These are phyloP conservation scores for Zelostemma sp. DNA, from an alignment of 1,140 invertebrate species.

Conservation along the genomic window DNA sequence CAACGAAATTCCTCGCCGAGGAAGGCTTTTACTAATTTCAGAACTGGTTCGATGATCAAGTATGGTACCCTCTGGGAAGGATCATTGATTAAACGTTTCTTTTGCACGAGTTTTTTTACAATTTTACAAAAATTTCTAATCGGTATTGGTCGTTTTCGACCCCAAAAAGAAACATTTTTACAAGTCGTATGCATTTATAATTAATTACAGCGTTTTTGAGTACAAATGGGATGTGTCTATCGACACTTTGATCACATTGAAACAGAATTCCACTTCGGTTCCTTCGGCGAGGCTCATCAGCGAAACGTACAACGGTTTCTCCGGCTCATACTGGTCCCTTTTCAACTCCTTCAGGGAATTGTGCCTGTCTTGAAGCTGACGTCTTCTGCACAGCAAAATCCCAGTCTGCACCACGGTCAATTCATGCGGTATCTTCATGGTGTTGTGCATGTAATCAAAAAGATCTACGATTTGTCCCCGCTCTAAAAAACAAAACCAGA, in stretches of 20 bases:
- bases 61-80: conserved; percentile 97
- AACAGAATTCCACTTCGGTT: conserved; percentile 85
- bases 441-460: conserved; percentile 86
- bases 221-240: conserved; percentile 84
- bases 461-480: conserved; percentile 73
- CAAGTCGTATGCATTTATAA: conserved; percentile 2
- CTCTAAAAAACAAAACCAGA: conserved; percentile 75
- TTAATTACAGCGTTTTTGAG: conserved; percentile 81
- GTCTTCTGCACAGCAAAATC: conserved; percentile 76
- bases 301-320: conserved; percentile 84
- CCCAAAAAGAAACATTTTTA: conserved; percentile 3
- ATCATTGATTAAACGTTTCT: too few species aligned
- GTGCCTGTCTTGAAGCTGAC: conserved; percentile 80
- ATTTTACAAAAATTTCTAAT: too few species aligned
- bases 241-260: conserved; percentile 81
- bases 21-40: conserved; percentile 98
- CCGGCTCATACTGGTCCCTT: conserved; percentile 87
- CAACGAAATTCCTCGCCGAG: conserved; percentile 93
- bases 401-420: conserved; percentile 76
- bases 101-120: too few species aligned
- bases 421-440: conserved; percentile 83
- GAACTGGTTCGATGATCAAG: conserved; percentile 99
- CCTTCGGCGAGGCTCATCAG: conserved; percentile 75
- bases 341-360: conserved; percentile 81
- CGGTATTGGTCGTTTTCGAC: too few species aligned